These are phyloP conservation scores for Thunnus albacares DNA, from an alignment of 2,797 vertebrate species.

Conservation along the genomic window DNA sequence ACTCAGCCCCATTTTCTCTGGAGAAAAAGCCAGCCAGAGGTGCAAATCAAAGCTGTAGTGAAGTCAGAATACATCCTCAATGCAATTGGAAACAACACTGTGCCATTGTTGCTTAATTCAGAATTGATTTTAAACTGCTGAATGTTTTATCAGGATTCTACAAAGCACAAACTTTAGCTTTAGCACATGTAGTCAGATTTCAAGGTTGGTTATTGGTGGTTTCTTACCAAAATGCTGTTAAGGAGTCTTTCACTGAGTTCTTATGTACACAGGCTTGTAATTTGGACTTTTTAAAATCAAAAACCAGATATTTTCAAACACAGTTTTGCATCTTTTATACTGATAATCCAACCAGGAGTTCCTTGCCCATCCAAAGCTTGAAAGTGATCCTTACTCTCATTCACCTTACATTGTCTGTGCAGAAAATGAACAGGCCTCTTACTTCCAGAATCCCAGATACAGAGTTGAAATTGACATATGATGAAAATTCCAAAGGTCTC, in stretches of 20 bases:
- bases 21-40: not conserved
- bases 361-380: not conserved
- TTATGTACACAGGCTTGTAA: not conserved
- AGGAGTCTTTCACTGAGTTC: not conserved
- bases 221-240: too few species aligned
- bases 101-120: not conserved
- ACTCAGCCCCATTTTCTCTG: not conserved
- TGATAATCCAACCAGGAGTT: too few species aligned
- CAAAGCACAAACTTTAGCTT: not conserved
- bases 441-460: not conserved
- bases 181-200: not conserved
- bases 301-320: not conserved
- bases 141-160: not conserved
- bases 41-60: not conserved
- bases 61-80: not conserved
- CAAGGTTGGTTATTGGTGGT: too few species aligned
- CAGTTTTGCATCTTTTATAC: too few species aligned
- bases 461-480: not conserved
- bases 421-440: not conserved
- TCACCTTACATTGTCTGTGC: not conserved
- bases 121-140: not conserved
- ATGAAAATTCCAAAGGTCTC: not conserved
- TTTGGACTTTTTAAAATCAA: not conserved
- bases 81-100: not conserved
- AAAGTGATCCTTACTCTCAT: not conserved